Evolutionary conservation across 2,113 vertebrate species (phyloP).

Genomic region (Sisor rabdophorus): DNA sequence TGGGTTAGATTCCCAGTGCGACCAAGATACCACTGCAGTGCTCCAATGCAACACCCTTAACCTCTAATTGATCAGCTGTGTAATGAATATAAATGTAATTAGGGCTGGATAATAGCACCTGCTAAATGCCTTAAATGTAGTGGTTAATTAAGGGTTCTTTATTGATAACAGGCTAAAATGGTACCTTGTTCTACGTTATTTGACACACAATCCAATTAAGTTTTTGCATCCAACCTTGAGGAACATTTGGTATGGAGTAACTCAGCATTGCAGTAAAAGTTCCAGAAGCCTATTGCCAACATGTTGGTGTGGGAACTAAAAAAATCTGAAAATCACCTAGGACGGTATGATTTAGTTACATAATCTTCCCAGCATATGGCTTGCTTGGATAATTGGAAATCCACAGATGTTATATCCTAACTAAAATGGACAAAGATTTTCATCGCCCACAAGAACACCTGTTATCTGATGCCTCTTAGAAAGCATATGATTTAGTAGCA

Average conservation of each 20-base stretch:
- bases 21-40: no score
- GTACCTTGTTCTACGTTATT: no score
- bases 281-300: background rate
- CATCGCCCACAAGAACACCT: background rate
- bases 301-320: background rate
- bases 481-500: background rate
- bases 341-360: background rate
- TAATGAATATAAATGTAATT: no score
- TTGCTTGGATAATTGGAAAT: background rate
- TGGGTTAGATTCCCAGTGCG: no score
- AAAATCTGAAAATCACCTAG: background rate
- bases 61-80: no score
- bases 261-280: background rate
- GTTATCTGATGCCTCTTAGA: background rate
- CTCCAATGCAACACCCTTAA: no score
- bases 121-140: no score
- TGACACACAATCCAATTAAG: no score
- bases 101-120: no score
- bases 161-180: no score
- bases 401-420: background rate
- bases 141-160: no score
- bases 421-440: background rate
- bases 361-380: background rate
- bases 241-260: background rate
- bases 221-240: no score